phyloP scores from a whole-genome alignment of 2,797 vertebrate species.

The Varecia variegata region DNA sequence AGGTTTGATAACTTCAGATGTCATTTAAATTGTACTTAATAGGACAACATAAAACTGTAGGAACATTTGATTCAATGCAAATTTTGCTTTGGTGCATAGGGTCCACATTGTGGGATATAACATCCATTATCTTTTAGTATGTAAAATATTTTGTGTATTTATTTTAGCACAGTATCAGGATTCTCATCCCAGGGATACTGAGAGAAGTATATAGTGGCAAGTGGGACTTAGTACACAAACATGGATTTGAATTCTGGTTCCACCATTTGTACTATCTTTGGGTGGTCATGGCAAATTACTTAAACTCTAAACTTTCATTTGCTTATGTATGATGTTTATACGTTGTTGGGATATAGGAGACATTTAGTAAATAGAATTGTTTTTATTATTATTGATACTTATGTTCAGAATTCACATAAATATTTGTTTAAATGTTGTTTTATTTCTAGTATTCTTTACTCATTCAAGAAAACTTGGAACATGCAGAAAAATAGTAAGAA shows the following conservation, averaged over 20 bases:
- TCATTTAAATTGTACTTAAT: conserved; percentile 8
- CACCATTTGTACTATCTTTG: background rate
- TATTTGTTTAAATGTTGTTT: background rate
- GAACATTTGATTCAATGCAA: conserved; percentile 2
- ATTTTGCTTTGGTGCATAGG: background rate
- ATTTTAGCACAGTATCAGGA: background rate
- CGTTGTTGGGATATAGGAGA: background rate
- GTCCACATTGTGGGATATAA: background rate
- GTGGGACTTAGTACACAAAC: background rate
- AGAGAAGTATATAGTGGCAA: background rate
- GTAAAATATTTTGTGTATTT: background rate
- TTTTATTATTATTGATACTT: background rate
- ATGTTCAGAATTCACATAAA: background rate
- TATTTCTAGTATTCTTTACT: conserved; percentile 5
- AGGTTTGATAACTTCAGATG: background rate
- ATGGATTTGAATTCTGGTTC: background rate
- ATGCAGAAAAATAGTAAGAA: background rate
- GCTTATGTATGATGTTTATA: background rate
- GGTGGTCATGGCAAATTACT: background rate
- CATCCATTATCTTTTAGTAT: background rate
- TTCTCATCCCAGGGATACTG: background rate
- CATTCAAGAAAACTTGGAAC: conserved; percentile 1
- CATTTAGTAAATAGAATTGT: conserved; percentile 15
- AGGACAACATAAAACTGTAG: background rate
- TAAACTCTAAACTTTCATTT: conserved; percentile 30